A percentile compares a stretch with the other conserved stretches of the same genome.
Conservation (phyloP, 2,113 vertebrate species). For the Dendropsophus ebraccatus region DNA sequence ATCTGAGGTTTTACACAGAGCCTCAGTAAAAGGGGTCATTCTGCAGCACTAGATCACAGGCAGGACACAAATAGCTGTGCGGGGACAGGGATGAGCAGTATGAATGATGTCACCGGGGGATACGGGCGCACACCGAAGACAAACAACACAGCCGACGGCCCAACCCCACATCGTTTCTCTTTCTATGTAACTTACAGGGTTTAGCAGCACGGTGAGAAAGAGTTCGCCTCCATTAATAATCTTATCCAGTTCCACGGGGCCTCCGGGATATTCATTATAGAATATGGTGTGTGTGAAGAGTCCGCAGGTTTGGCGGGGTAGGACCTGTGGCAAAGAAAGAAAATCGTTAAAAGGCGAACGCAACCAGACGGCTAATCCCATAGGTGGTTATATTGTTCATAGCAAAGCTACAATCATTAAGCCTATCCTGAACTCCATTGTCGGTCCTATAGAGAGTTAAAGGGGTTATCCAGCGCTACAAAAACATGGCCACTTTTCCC, state of each 20-base stretch:
- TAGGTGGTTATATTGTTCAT: neutral
- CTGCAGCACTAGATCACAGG: conserved; percentile 7
- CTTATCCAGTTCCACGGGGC: conserved; percentile 93
- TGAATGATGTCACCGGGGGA: conserved; percentile 18
- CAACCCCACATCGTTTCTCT: conserved; percentile 1
- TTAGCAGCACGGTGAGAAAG: conserved; percentile 94
- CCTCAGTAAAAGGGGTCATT: conserved; percentile 21
- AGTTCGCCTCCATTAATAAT: conserved; percentile 97
- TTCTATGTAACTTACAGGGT: conserved; percentile 82
- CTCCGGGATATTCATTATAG: conserved; percentile 94
- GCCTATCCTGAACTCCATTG: too few species aligned
- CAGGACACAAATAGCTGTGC: conserved; percentile 16
- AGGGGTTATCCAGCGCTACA: too few species aligned
- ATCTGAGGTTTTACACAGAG: neutral
- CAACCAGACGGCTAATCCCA: neutral
- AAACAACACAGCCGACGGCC: conserved; percentile 1
- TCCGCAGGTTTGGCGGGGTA: conserved; percentile 94
- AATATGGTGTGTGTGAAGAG: conserved; percentile 99
- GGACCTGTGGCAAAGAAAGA: conserved; percentile 75
- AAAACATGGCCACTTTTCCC: too few species aligned
- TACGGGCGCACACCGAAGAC: neutral
- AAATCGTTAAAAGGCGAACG: neutral
- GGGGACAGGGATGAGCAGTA: conserved; percentile 14
- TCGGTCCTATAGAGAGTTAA: too few species aligned
- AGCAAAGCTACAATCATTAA: neutral